Percentiles rank a stretch among this genome's conserved stretches.
phyloP scores from a whole-genome alignment of 1,140 invertebrate genomes.

The Drosophila ironensis region DNA sequence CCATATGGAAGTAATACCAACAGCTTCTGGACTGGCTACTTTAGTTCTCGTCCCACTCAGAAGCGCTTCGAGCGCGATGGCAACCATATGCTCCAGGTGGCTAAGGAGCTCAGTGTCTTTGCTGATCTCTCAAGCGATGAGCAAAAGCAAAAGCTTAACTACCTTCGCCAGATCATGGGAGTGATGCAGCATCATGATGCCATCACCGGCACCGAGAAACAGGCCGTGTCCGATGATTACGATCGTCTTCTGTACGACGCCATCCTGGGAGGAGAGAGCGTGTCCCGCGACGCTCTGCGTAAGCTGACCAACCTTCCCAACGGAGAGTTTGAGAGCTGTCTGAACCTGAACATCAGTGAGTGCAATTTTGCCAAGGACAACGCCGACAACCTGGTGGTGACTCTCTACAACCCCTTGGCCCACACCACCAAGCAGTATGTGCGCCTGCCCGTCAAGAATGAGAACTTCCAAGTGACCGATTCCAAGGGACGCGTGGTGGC shows the following conservation, averaged over 20 bases:
- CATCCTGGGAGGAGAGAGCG: conserved; percentile 38
- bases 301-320: conserved; percentile 82
- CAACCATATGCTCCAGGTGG: conserved; percentile 90
- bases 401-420: conserved; percentile 92
- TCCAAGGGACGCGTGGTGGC: conserved; percentile 69
- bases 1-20: conserved; percentile 94
- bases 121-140: conserved; percentile 36
- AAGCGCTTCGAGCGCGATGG: conserved; percentile 91
- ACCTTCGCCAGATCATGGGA: conserved; percentile 85
- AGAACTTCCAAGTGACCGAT: conserved; percentile 86
- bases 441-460: conserved; percentile 87
- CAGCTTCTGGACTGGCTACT: conserved; percentile 97
- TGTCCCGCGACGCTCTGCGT: conserved; percentile 55
- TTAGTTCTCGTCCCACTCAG: conserved; percentile 92
- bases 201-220: conserved; percentile 94
- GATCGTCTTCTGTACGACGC: conserved; percentile 77
- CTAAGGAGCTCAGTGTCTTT: conserved; percentile 83
- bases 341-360: conserved; percentile 86
- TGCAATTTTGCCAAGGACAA: conserved; percentile 81
- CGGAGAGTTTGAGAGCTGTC: conserved; percentile 82
- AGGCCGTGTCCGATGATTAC: conserved; percentile 95
- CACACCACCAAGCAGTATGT: conserved; percentile 86
- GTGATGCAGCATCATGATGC: conserved; percentile 97
- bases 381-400: conserved; percentile 86
- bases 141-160: conserved; percentile 70